phyloP scores from a whole-genome alignment of 2,888 invertebrate species.

The Lochmaea capreae region DNA sequence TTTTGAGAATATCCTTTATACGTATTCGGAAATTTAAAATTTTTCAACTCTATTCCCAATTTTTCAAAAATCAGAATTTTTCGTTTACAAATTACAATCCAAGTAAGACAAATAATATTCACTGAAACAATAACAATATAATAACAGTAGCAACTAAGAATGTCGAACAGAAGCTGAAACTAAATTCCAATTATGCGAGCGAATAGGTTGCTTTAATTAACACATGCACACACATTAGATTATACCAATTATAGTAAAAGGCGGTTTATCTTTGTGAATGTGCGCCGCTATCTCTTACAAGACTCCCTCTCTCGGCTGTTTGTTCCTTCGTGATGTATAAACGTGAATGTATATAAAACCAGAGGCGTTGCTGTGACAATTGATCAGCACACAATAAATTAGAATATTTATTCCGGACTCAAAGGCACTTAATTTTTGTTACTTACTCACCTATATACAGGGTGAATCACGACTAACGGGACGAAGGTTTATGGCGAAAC shows the following conservation, averaged over 20 bases:
- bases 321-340: constrained; percentile 14
- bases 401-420: background rate
- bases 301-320: constrained; percentile 24
- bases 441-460: too few relatives aligned
- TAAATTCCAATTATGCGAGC: constrained; percentile 53
- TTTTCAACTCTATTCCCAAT: too few relatives aligned
- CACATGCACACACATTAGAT: constrained; percentile 54
- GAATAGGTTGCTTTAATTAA: constrained; percentile 53
- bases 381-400: background rate
- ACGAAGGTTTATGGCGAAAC: too few relatives aligned
- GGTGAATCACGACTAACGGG: too few relatives aligned
- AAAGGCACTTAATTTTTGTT: too few relatives aligned
- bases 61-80: too few relatives aligned
- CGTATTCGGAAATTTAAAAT: too few relatives aligned
- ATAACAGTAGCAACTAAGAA: constrained; percentile 20
- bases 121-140: constrained; percentile 1
- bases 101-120: background rate
- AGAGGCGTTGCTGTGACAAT: background rate
- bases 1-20: too few relatives aligned
- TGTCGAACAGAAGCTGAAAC: constrained; percentile 41
- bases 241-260: constrained; percentile 51
- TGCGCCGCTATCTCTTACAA: constrained; percentile 47
- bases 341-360: background rate
- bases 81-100: too few relatives aligned
- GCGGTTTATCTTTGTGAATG: constrained; percentile 52